phyloP scores from a whole-genome alignment of 2,888 invertebrate species.

The Sympetrum striolatum region DNA sequence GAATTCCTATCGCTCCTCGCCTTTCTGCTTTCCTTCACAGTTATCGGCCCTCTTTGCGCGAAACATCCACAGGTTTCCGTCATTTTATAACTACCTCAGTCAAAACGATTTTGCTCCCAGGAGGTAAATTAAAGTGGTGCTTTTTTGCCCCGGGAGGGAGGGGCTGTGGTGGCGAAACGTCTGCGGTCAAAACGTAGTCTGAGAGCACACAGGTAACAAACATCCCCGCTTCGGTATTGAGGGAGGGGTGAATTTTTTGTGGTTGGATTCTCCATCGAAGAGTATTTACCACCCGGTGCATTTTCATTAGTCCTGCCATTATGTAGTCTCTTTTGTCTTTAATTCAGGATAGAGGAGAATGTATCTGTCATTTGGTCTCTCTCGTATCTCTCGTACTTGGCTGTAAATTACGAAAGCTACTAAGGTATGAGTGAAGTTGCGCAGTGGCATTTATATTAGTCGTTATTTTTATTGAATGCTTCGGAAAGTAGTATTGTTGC shows the following conservation, averaged over 20 bases:
- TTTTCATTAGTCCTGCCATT: neutral
- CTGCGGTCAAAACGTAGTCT: too few species aligned
- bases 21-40: neutral
- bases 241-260: neutral
- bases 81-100: neutral
- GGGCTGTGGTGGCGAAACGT: too few species aligned
- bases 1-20: neutral
- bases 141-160: neutral
- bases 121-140: neutral
- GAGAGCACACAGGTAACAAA: too few species aligned
- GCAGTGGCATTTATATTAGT: too few species aligned
- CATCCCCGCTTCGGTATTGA: neutral
- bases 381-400: too few species aligned
- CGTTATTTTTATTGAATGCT: too few species aligned
- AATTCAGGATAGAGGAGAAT: too few species aligned
- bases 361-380: too few species aligned
- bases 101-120: neutral
- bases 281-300: neutral
- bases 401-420: too few species aligned
- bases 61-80: neutral
- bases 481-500: too few species aligned
- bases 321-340: too few species aligned
- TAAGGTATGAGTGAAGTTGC: too few species aligned
- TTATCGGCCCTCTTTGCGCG: neutral
- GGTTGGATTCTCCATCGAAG: neutral